Percentiles rank a stretch among this genome's conserved stretches.
Evolutionary conservation across 1,140 invertebrate species (phyloP).

Genomic region (Euschistus heros): DNA sequence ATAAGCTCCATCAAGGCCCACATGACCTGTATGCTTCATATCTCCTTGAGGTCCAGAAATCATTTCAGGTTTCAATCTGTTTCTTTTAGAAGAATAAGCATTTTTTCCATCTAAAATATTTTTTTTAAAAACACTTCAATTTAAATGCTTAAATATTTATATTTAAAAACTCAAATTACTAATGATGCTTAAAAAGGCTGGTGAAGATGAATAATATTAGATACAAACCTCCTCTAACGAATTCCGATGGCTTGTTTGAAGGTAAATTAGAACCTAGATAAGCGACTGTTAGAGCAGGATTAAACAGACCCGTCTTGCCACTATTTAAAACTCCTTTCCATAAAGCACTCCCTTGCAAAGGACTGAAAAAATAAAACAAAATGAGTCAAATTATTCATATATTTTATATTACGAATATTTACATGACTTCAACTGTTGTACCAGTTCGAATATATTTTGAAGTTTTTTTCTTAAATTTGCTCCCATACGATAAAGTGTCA

Average conservation of each 20-base stretch:
- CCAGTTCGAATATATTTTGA: no score
- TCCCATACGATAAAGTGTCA: no score
- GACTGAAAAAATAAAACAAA: constrained; percentile 24
- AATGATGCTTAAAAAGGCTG: neutral
- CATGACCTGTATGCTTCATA: constrained; percentile 92
- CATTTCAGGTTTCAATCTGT: constrained; percentile 78
- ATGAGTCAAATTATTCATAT: neutral
- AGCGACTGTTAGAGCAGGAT: constrained; percentile 78
- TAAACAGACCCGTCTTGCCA: constrained; percentile 80
- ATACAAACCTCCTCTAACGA: constrained; percentile 42
- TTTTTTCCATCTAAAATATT: constrained; percentile 39
- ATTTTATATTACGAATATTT: no score
- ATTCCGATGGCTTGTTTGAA: constrained; percentile 48
- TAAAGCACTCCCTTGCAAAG: constrained; percentile 34
- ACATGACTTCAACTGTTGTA: no score
- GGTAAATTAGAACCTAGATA: constrained; percentile 74
- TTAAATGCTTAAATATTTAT: no score
- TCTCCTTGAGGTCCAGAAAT: constrained; percentile 94
- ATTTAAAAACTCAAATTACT: neutral
- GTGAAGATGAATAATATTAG: neutral
- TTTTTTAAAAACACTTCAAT: no score
- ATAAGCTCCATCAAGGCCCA: constrained; percentile 90
- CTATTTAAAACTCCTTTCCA: constrained; percentile 80
- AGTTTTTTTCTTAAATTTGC: no score
- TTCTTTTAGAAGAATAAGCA: constrained; percentile 47